These are phyloP conservation scores for Basileuterus tristriatus DNA, from an alignment of 2,797 vertebrate species.

Conservation along the genomic window DNA sequence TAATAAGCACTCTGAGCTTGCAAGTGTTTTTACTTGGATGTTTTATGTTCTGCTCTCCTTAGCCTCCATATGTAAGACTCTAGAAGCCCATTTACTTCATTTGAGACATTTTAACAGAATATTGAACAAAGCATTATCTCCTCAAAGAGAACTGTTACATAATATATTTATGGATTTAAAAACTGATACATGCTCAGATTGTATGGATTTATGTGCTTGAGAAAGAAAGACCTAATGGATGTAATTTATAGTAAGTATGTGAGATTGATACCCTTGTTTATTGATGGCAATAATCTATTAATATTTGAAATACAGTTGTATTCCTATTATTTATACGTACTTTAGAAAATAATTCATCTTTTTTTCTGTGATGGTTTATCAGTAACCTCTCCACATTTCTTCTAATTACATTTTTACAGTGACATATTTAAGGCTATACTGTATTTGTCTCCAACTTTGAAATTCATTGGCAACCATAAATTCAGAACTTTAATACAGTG, in stretches of 20 bases:
- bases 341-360: not conserved
- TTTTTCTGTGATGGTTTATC: not conserved
- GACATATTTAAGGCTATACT: not conserved
- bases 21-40: not conserved
- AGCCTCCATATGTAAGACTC: conserved; percentile 14
- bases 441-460: not conserved
- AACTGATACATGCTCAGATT: not conserved
- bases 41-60: not conserved
- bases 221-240: conserved; percentile 48
- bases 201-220: conserved; percentile 3
- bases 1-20: not conserved
- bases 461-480: not conserved
- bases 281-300: conserved; percentile 51
- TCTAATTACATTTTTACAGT: not conserved
- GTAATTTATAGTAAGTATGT: conserved; percentile 19
- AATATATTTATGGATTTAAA: conserved; percentile 19
- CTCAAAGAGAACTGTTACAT: conserved; percentile 39
- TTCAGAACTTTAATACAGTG: not conserved
- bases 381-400: not conserved
- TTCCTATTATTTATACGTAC: not conserved
- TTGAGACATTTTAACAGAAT: conserved; percentile 36
- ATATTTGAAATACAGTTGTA: conserved; percentile 66
- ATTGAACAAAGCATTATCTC: conserved; percentile 40
- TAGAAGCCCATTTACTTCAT: conserved; percentile 7
- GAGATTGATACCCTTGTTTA: conserved; percentile 59